Evolutionary conservation across 2,113 vertebrate genomes (phyloP), one percentile per base, ranked within the genome.

Genomic region (Aspidoscelis tigris): DNA sequence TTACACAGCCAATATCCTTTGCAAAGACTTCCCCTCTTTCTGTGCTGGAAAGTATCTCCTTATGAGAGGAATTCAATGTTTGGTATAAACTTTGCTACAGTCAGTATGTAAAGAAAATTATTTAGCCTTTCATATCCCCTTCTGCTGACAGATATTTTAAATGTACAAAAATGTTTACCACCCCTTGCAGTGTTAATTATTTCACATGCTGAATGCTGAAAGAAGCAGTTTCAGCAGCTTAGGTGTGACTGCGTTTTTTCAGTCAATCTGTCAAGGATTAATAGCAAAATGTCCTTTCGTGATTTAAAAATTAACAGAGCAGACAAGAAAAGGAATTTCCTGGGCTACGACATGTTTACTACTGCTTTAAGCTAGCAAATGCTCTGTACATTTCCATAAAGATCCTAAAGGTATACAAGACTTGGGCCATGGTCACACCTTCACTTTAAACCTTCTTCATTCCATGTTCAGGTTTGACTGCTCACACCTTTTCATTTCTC

Each of bases 1-100:
- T 44, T 8, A 65, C 14, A 18, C 21, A 43, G n/a, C 16, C 33
- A 65, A 39, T 76, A 18, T 55, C 14, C 6, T 41, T 1, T 22
- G 44, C 2, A 4, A 24, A 71, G 12, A 1, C 7, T 65, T 41
- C 78, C 5, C 61, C 0, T 0, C 0, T 0, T 2, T 2, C 70
- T 66, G 53, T 44, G 0, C 61, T 74, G 76, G 3, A 4, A 61
- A 33, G 41, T n/a, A 1, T 12, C 53, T n/a, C 14, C 53, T 82
- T 16, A 41, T 10, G 5, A 6, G 74, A 55, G 7, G 9, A 4
- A 5, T 69, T 50, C n/a, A 14, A 2, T 55, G 66, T 14, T 22
- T 50, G 7, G 44, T 33, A 53, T 21, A 4, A 39, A 50, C 33
- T 33, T 41, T 55, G 33, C 53, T 73, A 12, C 20, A 14, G 22